These are phyloP conservation scores for Cottus gobio DNA, from an alignment of 2,113 vertebrate species.

Conservation along the genomic window DNA sequence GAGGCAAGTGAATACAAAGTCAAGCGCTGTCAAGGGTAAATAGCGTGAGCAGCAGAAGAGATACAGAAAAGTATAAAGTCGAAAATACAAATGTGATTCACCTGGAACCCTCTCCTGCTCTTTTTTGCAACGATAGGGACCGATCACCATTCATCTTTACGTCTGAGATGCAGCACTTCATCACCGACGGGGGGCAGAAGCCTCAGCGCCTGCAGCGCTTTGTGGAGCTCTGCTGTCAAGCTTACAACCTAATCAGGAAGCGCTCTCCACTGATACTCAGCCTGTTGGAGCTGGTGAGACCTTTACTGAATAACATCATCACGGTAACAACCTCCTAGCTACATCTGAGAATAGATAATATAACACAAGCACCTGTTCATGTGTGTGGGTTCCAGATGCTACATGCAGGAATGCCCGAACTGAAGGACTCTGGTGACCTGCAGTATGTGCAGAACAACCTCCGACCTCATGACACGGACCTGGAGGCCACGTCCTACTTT, in stretches of 20 bases:
- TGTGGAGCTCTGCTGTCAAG: constrained; percentile 91
- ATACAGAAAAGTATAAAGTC: not conserved
- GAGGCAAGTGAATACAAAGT: constrained; percentile 79
- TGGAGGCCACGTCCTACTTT: constrained; percentile 91
- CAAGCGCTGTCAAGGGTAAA: not conserved
- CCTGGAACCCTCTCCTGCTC: rapidly evolving
- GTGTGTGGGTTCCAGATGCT: constrained; percentile 84
- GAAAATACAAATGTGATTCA: not conserved
- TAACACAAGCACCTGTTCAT: not conserved
- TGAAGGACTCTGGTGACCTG: constrained; percentile 85
- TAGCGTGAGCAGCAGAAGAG: too few species aligned
- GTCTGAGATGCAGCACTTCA: constrained; percentile 94
- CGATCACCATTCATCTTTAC: constrained; percentile 92
- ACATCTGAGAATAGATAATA: not conserved
- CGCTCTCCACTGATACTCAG: constrained; percentile 87
- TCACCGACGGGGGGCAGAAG: constrained; percentile 89
- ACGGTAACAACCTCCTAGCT: not conserved
- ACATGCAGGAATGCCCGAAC: constrained; percentile 87
- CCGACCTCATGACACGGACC: constrained; percentile 87
- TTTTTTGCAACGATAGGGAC: constrained; percentile 79
- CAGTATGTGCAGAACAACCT: constrained; percentile 89
- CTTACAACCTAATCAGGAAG: constrained; percentile 88
- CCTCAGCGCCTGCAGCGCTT: constrained; percentile 88
- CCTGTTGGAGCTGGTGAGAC: constrained; percentile 90
- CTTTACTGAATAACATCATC: not conserved